Evolutionary conservation across 2,888 invertebrate genomes (phyloP).

Genomic region (Oeneis ivallda): DNA sequence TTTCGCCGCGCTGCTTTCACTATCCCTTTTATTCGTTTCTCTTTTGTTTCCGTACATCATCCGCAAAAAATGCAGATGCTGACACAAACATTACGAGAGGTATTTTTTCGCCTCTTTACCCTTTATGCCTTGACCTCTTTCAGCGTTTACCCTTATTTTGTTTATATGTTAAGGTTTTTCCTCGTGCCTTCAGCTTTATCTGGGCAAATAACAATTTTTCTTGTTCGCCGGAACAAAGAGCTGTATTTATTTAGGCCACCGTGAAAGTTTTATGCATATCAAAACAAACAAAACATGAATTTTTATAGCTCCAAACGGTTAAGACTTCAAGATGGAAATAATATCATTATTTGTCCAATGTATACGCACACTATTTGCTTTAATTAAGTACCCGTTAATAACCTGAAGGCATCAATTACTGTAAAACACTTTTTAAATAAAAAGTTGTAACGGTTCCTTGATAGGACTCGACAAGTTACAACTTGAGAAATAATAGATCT

Average conservation of each 20-base stretch:
- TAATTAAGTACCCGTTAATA: no score
- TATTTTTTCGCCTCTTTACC: slow-evolving; percentile 30
- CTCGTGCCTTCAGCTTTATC: slow-evolving; percentile 32
- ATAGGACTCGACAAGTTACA: no score
- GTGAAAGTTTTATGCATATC: slow-evolving; percentile 15
- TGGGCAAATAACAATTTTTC: slow-evolving; percentile 33
- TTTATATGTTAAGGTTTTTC: slow-evolving; percentile 32
- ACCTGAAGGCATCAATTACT: no score
- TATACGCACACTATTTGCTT: no score
- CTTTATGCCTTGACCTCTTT: slow-evolving; percentile 33
- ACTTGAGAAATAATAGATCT: no score
- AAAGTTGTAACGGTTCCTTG: no score
- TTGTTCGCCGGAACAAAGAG: slow-evolving; percentile 25
- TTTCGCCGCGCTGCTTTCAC: not conserved
- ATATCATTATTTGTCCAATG: no score
- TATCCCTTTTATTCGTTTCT: slow-evolving; percentile 2
- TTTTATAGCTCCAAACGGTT: not conserved
- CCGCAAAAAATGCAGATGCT: slow-evolving; percentile 26
- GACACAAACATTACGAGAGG: slow-evolving; percentile 28
- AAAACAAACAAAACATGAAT: slow-evolving; percentile 1
- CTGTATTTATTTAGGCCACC: slow-evolving; percentile 26
- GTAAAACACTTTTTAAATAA: no score
- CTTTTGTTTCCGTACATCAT: slow-evolving; percentile 25
- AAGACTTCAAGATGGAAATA: no score
- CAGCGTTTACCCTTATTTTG: slow-evolving; percentile 31